Evolutionary conservation across 2,113 vertebrate genomes (phyloP).

Genomic region (Carassius carassius): DNA sequence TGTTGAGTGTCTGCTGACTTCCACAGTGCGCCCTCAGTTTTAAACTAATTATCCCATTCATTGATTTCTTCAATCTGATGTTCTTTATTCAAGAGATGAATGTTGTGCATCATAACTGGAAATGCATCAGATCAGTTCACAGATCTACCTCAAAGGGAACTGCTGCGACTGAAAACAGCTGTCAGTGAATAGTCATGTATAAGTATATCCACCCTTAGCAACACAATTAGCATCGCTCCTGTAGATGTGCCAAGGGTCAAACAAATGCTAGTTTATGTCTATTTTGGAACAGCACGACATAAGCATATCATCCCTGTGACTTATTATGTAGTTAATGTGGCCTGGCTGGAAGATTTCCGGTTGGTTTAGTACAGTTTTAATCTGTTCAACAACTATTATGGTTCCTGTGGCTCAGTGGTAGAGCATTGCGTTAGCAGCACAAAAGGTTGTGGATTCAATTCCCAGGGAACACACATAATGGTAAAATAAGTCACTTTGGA

Average conservation of each 20-base stretch:
- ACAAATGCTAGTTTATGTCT: neutral
- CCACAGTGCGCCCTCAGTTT: neutral
- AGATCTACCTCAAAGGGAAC: neutral
- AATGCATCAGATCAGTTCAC: neutral
- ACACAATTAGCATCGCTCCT: neutral
- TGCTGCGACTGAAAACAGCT: no score
- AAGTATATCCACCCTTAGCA: neutral
- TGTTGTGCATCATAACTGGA: neutral
- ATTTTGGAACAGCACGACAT: neutral
- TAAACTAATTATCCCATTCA: constrained; percentile 19
- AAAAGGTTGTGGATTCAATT: no score
- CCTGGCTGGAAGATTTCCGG: neutral
- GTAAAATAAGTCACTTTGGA: no score
- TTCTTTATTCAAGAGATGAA: constrained; percentile 9
- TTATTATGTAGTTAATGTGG: neutral
- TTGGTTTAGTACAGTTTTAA: neutral
- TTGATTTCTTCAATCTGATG: constrained; percentile 6
- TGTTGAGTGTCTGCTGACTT: neutral
- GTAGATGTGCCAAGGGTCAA: neutral
- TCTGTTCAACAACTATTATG: no score
- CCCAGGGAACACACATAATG: no score
- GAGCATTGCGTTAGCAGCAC: no score
- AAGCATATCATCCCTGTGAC: no score
- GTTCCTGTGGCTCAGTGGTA: no score
- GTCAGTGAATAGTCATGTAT: neutral